These are phyloP conservation scores for Habroteleia sp. DNA, from an alignment of 2,888 invertebrate species.

Conservation along the genomic window DNA sequence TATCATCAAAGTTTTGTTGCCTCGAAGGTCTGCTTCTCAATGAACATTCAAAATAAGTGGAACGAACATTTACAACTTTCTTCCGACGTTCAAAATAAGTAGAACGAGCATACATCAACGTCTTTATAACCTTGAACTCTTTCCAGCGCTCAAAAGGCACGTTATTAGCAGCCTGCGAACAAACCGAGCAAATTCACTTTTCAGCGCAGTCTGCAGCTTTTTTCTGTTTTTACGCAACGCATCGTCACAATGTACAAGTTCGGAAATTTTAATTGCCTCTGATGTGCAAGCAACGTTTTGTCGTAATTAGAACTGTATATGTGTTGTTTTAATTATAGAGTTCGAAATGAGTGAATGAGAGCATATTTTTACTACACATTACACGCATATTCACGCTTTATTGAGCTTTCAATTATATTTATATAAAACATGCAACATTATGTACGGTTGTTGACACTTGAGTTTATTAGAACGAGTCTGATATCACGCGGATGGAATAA, in stretches of 20 bases:
- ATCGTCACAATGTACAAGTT: too few relatives aligned
- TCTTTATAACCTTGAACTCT: conserved; percentile 46
- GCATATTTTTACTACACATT: conserved; percentile 37
- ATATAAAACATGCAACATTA: conserved; percentile 43
- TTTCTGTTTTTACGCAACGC: too few relatives aligned
- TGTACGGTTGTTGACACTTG: conserved; percentile 47
- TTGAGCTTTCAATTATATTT: conserved; percentile 39
- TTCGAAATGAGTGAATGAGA: conserved; percentile 27
- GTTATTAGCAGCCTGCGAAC: conserved; percentile 3
- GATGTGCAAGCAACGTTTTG: too few relatives aligned
- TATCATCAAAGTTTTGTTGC: too few relatives aligned
- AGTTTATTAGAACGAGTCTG: conserved; percentile 47
- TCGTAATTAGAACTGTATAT: too few relatives aligned
- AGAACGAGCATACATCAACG: conserved; percentile 40
- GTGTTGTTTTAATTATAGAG: conserved; percentile 35
- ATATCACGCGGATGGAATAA: conserved; percentile 28
- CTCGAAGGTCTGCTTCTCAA: too few relatives aligned
- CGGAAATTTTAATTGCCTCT: too few relatives aligned
- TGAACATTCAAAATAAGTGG: conserved; percentile 25
- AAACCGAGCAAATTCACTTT: too few relatives aligned
- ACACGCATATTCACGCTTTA: conserved; percentile 35
- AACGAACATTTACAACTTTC: conserved; percentile 35
- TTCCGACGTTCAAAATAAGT: conserved; percentile 36
- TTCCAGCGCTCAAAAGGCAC: conserved; percentile 11
- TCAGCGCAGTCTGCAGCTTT: too few relatives aligned